Base-by-base conservation (phyloP, 2,797 vertebrate genomes). In the Syncerus caffer region DNA sequence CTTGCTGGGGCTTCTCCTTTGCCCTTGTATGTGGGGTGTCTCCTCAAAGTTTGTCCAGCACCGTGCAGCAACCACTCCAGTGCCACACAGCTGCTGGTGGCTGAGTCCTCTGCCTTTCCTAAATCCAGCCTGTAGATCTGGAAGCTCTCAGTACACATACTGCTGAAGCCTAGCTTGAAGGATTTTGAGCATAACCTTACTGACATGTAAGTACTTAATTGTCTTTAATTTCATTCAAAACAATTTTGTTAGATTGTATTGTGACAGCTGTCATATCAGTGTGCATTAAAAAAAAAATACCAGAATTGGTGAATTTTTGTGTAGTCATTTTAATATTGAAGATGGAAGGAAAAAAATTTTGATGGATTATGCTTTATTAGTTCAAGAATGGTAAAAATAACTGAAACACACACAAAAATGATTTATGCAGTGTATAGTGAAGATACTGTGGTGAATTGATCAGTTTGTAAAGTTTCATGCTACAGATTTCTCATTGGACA, bases 41-140 rank as follows among this genome's bases (percentile, higher is more conserved):
- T 67, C 64, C 64, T 11, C 64, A 67, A 21, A 34, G 17, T 67
- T 34, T 4, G 4, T 19, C 64, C n/a, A 67, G n/a, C 9, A 34
- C 64, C 2, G 0, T 67, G n/a, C 8, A 21, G 2, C n/a, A 10
- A 34, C 17, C 4, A 4, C 8, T 19, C n/a, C 64, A 67, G 17
- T 19, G 17, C n/a, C 34, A 17, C n/a, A 67, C n/a, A 34, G 31
- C 64, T 67, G 64, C 64, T 0, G 9, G n/a, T 34, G 19, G 64
- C 64, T 34, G n/a, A 67, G 8, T 71, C 10, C 34, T 38, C 34
- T 23, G 34, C 67, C n/a, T 71, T 38, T 71, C 19, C 67, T 13
- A 71, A 38, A 23, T 71, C 3, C 34, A 23, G 34, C 11, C 71
- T 12, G n/a, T 38, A 71, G 17, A 23, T 71, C 5, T 71, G 34